Base-by-base conservation (phyloP, 1,140 invertebrate genomes). In the Euura saliciscinereae region DNA sequence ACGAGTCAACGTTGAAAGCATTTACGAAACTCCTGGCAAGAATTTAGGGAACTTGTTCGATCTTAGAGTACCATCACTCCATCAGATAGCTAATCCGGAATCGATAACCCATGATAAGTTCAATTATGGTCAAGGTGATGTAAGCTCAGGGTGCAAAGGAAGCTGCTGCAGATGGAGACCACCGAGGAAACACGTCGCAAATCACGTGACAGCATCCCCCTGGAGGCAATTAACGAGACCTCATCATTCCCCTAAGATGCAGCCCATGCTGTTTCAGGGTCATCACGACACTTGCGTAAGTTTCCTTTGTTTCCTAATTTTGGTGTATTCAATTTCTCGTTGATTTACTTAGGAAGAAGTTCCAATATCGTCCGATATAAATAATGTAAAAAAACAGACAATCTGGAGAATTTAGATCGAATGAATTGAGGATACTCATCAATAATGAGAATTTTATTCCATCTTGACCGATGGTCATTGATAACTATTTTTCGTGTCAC, bases 201-300 rank as follows among this genome's bases (percentile, higher is more conserved):
- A 86, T 73, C 79, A 82, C 28, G 84, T 85, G 5, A 82, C 79
- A 2, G 84, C 84, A n/a, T 85, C 84, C 10, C 84, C 84, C 2
- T 86, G 84, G 84, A 76, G 77, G 51, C 84, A 86, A 73, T 78
- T 83, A 1, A 64, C 77, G 6, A 77, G 77, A 70, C 83, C 82
- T 42, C 82, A 86, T 77, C 81, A 85, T 74, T 82, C 78, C 28
- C 83, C 84, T 3, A 81, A 78, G 65, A 64, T 73, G 5, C 82
- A 76, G 45, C 77, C 78, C 2, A 69, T 79, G 3, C 10, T 59
- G 51, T 43, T 76, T 13, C 75, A 72, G 59, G 74, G 71, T 45
- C 71, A 75, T 28, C 44, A 44, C 10, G 51, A n/a, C 51, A 59
- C 10, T 59, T 59, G 51, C 13, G 51, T 59, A 59, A 59, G 51